phyloP scores from a whole-genome alignment of 2,888 invertebrate genomes.

The Mycalesis mineus region DNA sequence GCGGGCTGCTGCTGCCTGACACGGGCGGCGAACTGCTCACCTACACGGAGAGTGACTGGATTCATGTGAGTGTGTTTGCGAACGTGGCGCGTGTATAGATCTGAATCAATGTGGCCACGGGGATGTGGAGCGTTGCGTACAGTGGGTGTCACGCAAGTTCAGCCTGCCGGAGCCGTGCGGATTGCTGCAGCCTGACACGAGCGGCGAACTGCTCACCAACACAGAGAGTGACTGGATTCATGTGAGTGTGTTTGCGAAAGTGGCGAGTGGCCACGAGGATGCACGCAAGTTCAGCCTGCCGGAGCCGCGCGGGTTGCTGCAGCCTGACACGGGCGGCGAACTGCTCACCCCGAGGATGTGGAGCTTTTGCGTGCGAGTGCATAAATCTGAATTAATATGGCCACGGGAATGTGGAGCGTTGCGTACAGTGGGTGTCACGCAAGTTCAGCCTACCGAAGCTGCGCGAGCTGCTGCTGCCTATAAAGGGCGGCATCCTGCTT shows the following conservation, averaged over 20 bases:
- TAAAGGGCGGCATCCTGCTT: slow-evolving; percentile 61
- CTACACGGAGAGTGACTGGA: slow-evolving; percentile 78
- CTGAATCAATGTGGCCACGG: slow-evolving; percentile 38
- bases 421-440: slow-evolving; percentile 67
- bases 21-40: slow-evolving; percentile 62
- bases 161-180: slow-evolving; percentile 63
- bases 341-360: slow-evolving; percentile 74
- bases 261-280: slow-evolving; percentile 51
- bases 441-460: slow-evolving; percentile 65
- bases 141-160: slow-evolving; percentile 62
- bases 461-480: slow-evolving; percentile 66
- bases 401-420: slow-evolving; percentile 67
- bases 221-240: slow-evolving; percentile 74
- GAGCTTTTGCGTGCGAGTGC: slow-evolving; percentile 22
- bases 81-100: neutral
- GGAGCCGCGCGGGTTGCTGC: slow-evolving; percentile 62
- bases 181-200: slow-evolving; percentile 66
- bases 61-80: slow-evolving; percentile 41
- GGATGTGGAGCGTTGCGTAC: slow-evolving; percentile 75
- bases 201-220: slow-evolving; percentile 69
- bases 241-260: slow-evolving; percentile 33
- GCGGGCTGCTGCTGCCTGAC: slow-evolving; percentile 65
- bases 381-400: slow-evolving; percentile 33
- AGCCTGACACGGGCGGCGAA: slow-evolving; percentile 63
- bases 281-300: slow-evolving; percentile 57